These are phyloP conservation scores for Polydrusus pterygomalis DNA, from an alignment of 2,888 invertebrate species.

Conservation along the genomic window DNA sequence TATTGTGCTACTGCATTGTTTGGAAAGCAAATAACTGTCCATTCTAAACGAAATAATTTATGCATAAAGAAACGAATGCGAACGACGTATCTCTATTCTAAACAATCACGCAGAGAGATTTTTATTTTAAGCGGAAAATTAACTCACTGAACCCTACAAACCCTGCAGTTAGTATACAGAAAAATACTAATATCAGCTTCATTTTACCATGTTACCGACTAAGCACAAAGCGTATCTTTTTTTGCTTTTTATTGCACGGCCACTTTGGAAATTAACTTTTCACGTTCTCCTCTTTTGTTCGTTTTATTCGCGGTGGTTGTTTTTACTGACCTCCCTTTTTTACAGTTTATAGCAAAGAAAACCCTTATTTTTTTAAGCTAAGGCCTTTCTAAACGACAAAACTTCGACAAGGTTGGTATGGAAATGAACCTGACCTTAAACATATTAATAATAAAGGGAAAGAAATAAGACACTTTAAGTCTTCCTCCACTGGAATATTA, in stretches of 20 bases:
- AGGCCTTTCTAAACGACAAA: not conserved
- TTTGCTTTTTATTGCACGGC: constrained; percentile 25
- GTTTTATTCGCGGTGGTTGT: constrained; percentile 36
- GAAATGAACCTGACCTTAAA: not conserved
- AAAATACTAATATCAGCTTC: constrained; percentile 29
- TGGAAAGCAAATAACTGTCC: too few species aligned
- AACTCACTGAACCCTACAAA: not conserved
- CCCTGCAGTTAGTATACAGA: constrained; percentile 14
- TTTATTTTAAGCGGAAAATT: constrained; percentile 27
- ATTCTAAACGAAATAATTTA: not conserved
- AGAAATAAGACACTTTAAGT: too few species aligned
- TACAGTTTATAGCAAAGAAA: constrained; percentile 23
- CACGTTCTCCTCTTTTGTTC: constrained; percentile 35
- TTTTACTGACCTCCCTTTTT: constrained; percentile 30
- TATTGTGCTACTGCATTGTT: too few species aligned
- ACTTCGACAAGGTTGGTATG: not conserved
- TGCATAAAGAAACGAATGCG: not conserved
- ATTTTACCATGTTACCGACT: constrained; percentile 27
- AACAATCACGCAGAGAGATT: constrained; percentile 14
- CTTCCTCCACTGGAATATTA: too few species aligned
- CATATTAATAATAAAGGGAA: too few species aligned
- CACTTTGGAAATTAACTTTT: constrained; percentile 44
- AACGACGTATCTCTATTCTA: constrained; percentile 14
- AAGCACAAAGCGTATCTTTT: constrained; percentile 29
- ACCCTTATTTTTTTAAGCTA: constrained; percentile 20